Conservation (phyloP, 2,888 invertebrate genomes). For the Podabrus alpinus region DNA sequence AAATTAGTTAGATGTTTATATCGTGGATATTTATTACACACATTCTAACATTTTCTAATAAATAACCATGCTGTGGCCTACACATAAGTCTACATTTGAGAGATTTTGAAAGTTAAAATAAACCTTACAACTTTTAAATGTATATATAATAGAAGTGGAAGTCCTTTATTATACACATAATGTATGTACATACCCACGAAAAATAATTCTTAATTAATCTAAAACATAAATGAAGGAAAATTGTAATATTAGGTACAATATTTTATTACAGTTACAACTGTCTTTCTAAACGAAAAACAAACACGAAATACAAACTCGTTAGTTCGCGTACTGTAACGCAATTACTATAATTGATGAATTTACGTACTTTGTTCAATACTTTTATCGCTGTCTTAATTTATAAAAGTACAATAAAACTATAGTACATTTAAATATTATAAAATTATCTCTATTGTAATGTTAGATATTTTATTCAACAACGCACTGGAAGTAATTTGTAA, state of each 20-base stretch:
- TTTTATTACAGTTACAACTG: not conserved
- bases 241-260: not conserved
- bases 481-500: not conserved
- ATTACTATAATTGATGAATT: slow-evolving; percentile 14
- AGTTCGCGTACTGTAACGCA: slow-evolving; percentile 2
- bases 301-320: slow-evolving; percentile 13
- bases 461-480: not conserved
- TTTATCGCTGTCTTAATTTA: not conserved
- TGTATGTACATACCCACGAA: not conserved
- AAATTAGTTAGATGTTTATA: no score
- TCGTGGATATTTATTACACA: no score
- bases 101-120: not conserved
- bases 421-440: not conserved
- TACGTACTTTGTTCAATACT: not conserved
- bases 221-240: not conserved
- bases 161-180: not conserved
- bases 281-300: slow-evolving; percentile 28
- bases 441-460: not conserved
- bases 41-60: not conserved
- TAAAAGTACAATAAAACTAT: not conserved
- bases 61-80: no score
- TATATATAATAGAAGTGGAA: not conserved
- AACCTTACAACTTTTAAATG: not conserved
- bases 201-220: not conserved
- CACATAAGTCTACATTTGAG: no score